Evolutionary conservation across 1,140 invertebrate species (phyloP).

Genomic region (Anoplolepis gracilipes): DNA sequence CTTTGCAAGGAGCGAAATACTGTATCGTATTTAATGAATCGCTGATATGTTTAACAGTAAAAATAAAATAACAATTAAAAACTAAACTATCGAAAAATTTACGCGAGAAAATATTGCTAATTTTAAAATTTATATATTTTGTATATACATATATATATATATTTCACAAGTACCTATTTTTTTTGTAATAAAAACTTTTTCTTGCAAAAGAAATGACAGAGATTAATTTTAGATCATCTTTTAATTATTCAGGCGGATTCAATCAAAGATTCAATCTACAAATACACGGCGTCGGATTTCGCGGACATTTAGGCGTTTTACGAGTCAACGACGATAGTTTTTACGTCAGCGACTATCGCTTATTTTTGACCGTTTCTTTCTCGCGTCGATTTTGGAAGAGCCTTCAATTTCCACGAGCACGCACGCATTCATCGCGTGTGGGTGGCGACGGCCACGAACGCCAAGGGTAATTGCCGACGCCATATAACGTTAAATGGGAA

Average conservation of each 20-base stretch:
- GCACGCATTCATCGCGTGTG: not conserved
- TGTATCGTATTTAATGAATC: not conserved
- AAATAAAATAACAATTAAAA: not conserved
- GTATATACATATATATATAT: no score
- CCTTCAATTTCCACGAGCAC: constrained; percentile 22
- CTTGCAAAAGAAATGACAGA: not conserved
- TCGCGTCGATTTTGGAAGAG: constrained; percentile 22
- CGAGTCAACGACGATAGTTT: not conserved
- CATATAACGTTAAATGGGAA: constrained; percentile 45
- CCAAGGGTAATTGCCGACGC: constrained; percentile 20
- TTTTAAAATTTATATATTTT: no score
- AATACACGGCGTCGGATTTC: not conserved
- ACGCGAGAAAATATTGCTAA: no score
- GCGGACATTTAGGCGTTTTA: not conserved
- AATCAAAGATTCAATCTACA: not conserved
- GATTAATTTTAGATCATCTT: no score
- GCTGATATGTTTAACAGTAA: not conserved
- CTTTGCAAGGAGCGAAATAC: not conserved
- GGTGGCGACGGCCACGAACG: not conserved
- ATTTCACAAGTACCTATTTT: not conserved
- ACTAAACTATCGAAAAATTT: not conserved
- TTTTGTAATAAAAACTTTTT: not conserved
- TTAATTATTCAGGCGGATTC: not conserved
- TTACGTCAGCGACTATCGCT: not conserved
- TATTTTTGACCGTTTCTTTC: constrained; percentile 33